phyloP scores from a whole-genome alignment of 1,140 invertebrate species.

The Drosophila athabasca region DNA sequence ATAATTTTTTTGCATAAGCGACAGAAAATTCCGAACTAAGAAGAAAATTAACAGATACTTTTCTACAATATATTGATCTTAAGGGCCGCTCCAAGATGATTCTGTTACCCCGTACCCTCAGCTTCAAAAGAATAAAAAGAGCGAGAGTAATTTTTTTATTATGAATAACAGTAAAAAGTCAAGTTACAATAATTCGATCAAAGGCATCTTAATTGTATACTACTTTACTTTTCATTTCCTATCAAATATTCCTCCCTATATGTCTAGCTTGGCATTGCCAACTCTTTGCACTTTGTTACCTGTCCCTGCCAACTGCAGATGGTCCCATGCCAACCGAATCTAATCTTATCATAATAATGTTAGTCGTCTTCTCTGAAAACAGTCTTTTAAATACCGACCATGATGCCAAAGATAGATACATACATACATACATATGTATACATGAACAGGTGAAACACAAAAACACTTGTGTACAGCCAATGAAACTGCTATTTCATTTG shows the following conservation, averaged over 20 bases:
- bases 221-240: no score
- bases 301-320: constrained; percentile 53
- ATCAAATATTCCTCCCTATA: no score
- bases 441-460: constrained; percentile 57
- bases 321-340: constrained; percentile 42
- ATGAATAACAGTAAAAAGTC: neutral
- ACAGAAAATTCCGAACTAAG: constrained; percentile 17
- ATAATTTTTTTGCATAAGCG: constrained; percentile 25
- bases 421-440: neutral
- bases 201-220: no score
- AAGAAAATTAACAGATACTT: constrained; percentile 6
- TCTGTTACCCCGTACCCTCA: no score
- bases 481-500: constrained; percentile 54
- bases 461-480: neutral
- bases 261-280: neutral
- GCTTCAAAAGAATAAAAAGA: no score
- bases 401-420: neutral
- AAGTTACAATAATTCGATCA: no score
- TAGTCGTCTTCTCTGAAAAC: constrained; percentile 24
- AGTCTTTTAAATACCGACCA: constrained; percentile 42
- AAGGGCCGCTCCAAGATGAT: no score
- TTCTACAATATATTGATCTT: no score
- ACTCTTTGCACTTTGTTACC: constrained; percentile 46
- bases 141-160: no score
- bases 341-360: constrained; percentile 73